phyloP scores from a whole-genome alignment of 2,797 vertebrate species.

The Sus cebifrons region DNA sequence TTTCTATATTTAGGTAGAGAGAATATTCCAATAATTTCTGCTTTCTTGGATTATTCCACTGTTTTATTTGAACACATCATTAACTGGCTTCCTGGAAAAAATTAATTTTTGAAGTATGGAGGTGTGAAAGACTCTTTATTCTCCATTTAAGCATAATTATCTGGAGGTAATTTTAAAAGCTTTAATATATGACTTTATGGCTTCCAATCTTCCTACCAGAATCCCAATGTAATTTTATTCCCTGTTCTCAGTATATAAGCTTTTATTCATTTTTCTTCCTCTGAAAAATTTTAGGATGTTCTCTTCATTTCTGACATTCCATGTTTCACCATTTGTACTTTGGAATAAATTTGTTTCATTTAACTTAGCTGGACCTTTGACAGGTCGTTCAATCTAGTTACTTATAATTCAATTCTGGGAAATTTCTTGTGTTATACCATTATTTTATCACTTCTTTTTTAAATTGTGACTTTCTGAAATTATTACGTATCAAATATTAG shows the following conservation, averaged over 20 bases:
- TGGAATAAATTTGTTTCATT: not conserved
- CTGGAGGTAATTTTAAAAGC: not conserved
- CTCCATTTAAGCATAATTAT: not conserved
- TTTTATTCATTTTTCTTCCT: conserved; percentile 1
- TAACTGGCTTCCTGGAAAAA: conserved; percentile 14
- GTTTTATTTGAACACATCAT: not conserved
- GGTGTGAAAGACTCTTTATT: not conserved
- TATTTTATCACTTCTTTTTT: not conserved
- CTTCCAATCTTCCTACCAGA: not conserved
- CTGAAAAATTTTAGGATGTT: not conserved
- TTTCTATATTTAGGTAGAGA: not conserved
- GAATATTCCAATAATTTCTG: not conserved
- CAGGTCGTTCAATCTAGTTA: not conserved
- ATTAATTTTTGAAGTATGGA: not conserved
- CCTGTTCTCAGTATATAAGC: not conserved
- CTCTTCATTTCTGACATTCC: not conserved
- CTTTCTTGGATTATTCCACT: not conserved
- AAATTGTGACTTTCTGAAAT: not conserved
- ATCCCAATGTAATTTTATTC: not conserved
- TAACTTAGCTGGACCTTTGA: not conserved
- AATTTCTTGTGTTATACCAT: not conserved
- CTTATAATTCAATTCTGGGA: not conserved
- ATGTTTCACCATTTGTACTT: not conserved
- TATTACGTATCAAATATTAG: not conserved
- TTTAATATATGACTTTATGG: not conserved